Conservation (phyloP, 2,888 invertebrate species). For the Vannuccia rotundouncinata region DNA sequence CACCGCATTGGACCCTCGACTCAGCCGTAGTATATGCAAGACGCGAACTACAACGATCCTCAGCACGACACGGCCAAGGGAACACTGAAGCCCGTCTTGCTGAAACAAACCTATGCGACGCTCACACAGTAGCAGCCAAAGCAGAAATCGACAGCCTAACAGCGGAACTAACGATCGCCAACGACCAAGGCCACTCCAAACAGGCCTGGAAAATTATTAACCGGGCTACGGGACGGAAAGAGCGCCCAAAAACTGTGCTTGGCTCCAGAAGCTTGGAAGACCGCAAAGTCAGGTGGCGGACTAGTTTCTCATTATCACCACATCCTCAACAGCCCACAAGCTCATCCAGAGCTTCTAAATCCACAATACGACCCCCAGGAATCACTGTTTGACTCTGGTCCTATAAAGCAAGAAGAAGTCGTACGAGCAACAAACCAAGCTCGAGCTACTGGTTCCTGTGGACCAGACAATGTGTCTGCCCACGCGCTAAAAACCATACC, state of each 20-base stretch:
- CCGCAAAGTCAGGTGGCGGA: constrained; percentile 2
- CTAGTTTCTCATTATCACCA: not conserved
- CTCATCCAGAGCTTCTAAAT: not conserved
- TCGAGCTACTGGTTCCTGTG: not conserved
- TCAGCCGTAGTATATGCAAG: too few species aligned
- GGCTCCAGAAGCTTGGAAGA: not conserved
- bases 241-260: not conserved
- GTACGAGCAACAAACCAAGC: not conserved
- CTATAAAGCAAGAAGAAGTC: not conserved
- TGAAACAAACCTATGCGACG: not conserved
- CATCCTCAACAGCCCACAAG: not conserved
- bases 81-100: not conserved
- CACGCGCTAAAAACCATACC: too few species aligned
- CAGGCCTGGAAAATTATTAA: not conserved
- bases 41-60: not conserved
- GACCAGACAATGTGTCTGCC: too few species aligned
- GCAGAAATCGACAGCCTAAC: not conserved
- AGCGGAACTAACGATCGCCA: not conserved
- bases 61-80: not conserved
- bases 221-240: constrained; percentile 1
- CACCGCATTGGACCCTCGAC: too few species aligned
- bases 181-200: not conserved
- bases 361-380: not conserved
- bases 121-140: not conserved
- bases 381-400: not conserved